These are phyloP conservation scores for Coleophora deauratella DNA, from an alignment of 2,888 invertebrate genomes.

Conservation along the genomic window DNA sequence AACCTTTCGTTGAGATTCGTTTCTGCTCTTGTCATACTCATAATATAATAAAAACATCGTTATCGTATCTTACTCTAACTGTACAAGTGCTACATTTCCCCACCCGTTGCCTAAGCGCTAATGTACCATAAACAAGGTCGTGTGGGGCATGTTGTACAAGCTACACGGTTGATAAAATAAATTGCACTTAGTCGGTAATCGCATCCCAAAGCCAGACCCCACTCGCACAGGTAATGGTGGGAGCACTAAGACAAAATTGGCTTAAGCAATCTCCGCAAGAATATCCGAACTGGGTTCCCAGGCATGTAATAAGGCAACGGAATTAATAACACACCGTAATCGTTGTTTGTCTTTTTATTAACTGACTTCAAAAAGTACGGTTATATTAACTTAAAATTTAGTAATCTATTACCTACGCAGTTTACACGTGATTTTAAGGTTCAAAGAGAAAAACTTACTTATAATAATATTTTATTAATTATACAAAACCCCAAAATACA, in stretches of 20 bases:
- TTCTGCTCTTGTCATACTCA: not conserved
- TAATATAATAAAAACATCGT: not conserved
- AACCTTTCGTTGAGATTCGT: constrained; percentile 11
- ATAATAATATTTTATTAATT: too few relatives aligned
- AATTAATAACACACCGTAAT: too few relatives aligned
- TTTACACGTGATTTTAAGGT: too few relatives aligned
- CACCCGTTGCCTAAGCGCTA: constrained; percentile 30
- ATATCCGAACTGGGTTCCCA: constrained; percentile 31
- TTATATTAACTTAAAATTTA: too few relatives aligned
- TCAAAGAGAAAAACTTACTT: too few relatives aligned
- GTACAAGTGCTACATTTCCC: constrained; percentile 17
- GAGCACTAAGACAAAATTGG: constrained; percentile 59
- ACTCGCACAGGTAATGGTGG: constrained; percentile 46
- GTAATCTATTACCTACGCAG: too few relatives aligned
- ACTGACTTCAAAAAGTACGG: too few relatives aligned
- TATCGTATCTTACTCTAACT: not conserved
- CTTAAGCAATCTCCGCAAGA: constrained; percentile 46
- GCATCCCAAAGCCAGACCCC: constrained; percentile 47
- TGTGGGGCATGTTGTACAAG: constrained; percentile 33
- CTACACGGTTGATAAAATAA: constrained; percentile 46
- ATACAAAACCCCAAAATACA: too few relatives aligned
- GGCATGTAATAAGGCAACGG: too few relatives aligned
- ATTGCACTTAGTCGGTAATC: constrained; percentile 59
- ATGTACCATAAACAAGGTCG: constrained; percentile 37
- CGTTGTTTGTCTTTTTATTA: too few relatives aligned